Evolutionary conservation across 2,888 invertebrate genomes (phyloP), one percentile per base, ranked within the genome.

Genomic region (Sinotaia quadrata): DNA sequence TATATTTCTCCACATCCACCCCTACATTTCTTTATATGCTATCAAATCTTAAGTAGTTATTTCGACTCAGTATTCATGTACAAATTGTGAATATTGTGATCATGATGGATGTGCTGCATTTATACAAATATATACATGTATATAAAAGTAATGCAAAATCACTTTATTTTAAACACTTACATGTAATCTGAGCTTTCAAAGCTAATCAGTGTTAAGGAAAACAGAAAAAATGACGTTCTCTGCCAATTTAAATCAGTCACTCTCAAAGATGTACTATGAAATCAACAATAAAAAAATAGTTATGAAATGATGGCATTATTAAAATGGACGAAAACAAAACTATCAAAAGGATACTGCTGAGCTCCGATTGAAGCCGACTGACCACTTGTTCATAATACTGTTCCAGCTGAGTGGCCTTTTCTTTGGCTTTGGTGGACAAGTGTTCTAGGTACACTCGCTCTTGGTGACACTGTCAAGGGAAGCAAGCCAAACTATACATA

Each of bases 361-460:
- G 74, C 73, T 85, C 85, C 21, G 83, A 60, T 44, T 80, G 79
- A 34, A 79, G 80, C 31, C 78, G 72, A n/a, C 77, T 70, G 18
- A 84, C 67, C 33, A 84, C 74, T 58, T 82, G 80, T 70, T 84
- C 85, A 67, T 84, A 85, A 68, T 83, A 84, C 67, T 82, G 79
- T 67, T 85, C 83, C 56, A 84, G 71, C 62, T 84, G 80, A 4
- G 67, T 67, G 10, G 77, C 73, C 66, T 78, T 73, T 27, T 85
- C 84, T 63, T 78, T 84, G 41, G 80, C 78, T 67, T 83, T 84
- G 44, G 62, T 78, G 0, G 80, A 78, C 49, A 79, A 67, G 70
- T 81, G 82, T 65, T 83, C 83, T 65, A 81, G 83, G 72, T 84
- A 84, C 0, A 74, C 78, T 63, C 73, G 78, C 71, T 85, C 85